Base-by-base conservation (phyloP, 1,140 invertebrate species). In the Manduca sexta region DNA sequence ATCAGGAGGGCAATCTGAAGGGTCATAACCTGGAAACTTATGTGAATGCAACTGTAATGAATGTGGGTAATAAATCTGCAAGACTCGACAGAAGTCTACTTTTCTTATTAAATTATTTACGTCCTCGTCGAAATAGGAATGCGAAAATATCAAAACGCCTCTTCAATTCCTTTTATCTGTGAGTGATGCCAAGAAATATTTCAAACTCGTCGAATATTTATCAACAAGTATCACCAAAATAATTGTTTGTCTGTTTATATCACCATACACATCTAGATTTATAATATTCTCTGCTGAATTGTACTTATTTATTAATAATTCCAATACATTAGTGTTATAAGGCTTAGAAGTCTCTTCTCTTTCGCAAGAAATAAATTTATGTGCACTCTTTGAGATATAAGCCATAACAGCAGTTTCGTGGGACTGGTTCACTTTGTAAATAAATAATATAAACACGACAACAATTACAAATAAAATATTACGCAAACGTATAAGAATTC, bases 11-110 rank as follows among this genome's bases (percentile, higher is more conserved):
- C 70, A 76, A 49, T 74, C 69, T 14, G 53, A 45, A 21, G 26
- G n/a, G 17, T 56, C 30, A 15, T 29, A 65, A n/a, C 72, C 69
- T 7, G 68, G 70, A 50, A 74, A 75, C 29, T 50, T 42, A 18
- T 61, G 12, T n/a, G 61, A 49, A 48, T 65, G 64, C 3, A 64
- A 26, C 49, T 74, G 65, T 12, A 67, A 6, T n/a, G 68, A 72
- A 54, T 66, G 68, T 8, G 74, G 70, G 45, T 64, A 78, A 56
- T 55, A 74, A 21, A 78, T 69, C 64, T 78, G 72, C 41, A 72
- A 51, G 14, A 69, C 59, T 18, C 65, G 60, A 46, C 63, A 62
- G 47, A 74, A 78, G 45, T 75, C 62, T 44, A 74, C 69, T 10
- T 37, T 50, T 43, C 49, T 45, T 31, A 74, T 58, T 14, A 71